Evolutionary conservation across 2,797 vertebrate species (phyloP), one percentile per base, ranked within the genome.

Genomic region (Naso thynnoides): DNA sequence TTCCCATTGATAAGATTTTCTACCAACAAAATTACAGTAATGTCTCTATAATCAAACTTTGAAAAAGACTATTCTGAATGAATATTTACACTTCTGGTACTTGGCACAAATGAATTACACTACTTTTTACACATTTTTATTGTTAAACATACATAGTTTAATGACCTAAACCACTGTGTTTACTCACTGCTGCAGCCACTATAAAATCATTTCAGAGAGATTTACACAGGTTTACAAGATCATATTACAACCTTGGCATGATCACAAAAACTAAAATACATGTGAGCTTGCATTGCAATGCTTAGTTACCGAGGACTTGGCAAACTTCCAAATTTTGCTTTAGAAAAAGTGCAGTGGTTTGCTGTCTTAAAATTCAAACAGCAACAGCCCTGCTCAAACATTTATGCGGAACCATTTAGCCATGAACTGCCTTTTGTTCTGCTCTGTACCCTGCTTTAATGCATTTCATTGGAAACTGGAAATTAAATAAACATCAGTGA

Each of bases 371-470:
- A 85, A 75, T 18, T 53, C 1, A 71, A 81, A 75, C 29, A 67
- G 47, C 39, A 68, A 55, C 52, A 74, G 59, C 26, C 3, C 23
- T 36, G 36, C 41, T 45, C 8, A 54, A 79, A 53, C 21, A 33
- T 76, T 80, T 78, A 65, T 36, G 26, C 44, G 53, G 38, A 52
- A 75, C 86, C 61, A 74, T 64, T 68, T 31, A 82, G 44, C 50
- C 63, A 57, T 70, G 27, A 78, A 83, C 77, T 67, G 0, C 59
- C 64, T 76, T 86, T 80, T 84, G 45, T 52, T 86, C 27, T 21
- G 42, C 13, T 70, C 54, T 64, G 24, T 59, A 23, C 44, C 61
- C 65, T 48, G 57, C 52, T 73, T 81, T 78, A 57, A 79, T 72
- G 49, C 21, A 23, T 70, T 68, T 47, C 75, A 66, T 75, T 65